Base-by-base conservation (phyloP, 1,140 invertebrate genomes). In the Heliconius nattereri region DNA sequence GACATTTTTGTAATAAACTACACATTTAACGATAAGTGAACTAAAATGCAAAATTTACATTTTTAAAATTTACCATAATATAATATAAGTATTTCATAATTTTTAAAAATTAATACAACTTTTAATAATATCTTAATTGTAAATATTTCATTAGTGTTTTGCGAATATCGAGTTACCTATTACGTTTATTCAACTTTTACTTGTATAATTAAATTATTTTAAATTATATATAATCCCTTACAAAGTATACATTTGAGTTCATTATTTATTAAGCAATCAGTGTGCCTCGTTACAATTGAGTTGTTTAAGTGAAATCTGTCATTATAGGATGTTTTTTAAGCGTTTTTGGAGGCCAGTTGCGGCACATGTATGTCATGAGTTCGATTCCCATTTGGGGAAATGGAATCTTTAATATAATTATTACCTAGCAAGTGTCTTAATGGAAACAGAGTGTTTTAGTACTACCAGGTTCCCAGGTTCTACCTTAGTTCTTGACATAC, bases 161-260 rank as follows among this genome's bases (percentile, higher is more conserved):
- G 3, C 23, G 23, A 13, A 66, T 29, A 66, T 60, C n/a, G n/a
- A n/a, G 20, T 23, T 60, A 23, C 54, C 54, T 57, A 66, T 66
- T 29, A 66, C 60, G 23, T 66, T 66, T 29, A 66, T 29, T 26
- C 60, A 66, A 66, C 60, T 66, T 66, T 26, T 66, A 66, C 60
- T 66, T 66, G 23, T 66, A 29, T 66, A 66, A 57, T 26, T 66
- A 29, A 66, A 66, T 26, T 66, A 66, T 66, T 66, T 66, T 66
- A 66, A 66, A 66, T 29, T 66, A 26, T 29, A 29, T 29, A 29
- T 66, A 29, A 26, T 66, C 26, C 60, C 26, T 16, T 66, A 29
- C 23, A 66, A 16, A 66, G n/a, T 66, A 26, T 26, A 5, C 60
- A 29, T 66, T n/a, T 23, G 54, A 26, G 54, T 23, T 60, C 60